Percentiles rank a stretch among this genome's conserved stretches.
These are phyloP conservation scores for Dermatemys mawii DNA, from an alignment of 2,113 vertebrate genomes.

Conservation along the genomic window DNA sequence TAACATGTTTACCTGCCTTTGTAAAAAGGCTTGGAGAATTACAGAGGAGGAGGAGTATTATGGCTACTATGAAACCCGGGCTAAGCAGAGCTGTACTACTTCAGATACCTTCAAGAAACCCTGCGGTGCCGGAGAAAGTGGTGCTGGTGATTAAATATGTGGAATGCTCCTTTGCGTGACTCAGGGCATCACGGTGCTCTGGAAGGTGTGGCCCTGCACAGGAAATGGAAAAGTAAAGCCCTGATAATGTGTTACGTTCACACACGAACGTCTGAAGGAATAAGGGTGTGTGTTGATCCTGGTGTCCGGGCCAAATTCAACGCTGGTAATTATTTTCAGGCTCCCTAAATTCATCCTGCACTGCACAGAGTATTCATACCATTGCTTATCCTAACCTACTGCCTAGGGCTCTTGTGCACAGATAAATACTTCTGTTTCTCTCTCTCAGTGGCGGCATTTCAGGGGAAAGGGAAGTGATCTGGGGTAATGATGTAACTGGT, in stretches of 20 bases:
- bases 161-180: not conserved
- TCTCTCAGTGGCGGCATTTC: not conserved
- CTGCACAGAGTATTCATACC: not conserved
- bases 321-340: not conserved
- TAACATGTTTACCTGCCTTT: not conserved
- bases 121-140: not conserved
- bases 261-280: not conserved
- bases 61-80: not conserved
- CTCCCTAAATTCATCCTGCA: not conserved
- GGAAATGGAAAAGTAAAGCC: too few species aligned
- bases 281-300: fast-evolving
- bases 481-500: not conserved
- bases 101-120: not conserved
- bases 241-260: too few species aligned
- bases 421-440: not conserved
- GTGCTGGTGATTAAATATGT: fast-evolving
- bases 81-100: fast-evolving
- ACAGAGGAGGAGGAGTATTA: not conserved
- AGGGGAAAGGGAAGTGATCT: not conserved
- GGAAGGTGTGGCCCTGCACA: not conserved
- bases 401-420: not conserved
- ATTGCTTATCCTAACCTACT: not conserved
- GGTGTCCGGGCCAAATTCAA: not conserved
- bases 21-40: not conserved
- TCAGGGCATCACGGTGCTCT: fast-evolving